Percentiles rank a stretch among this genome's conserved stretches.
Conservation (phyloP, 2,797 vertebrate genomes). For the Caiman crocodilus region DNA sequence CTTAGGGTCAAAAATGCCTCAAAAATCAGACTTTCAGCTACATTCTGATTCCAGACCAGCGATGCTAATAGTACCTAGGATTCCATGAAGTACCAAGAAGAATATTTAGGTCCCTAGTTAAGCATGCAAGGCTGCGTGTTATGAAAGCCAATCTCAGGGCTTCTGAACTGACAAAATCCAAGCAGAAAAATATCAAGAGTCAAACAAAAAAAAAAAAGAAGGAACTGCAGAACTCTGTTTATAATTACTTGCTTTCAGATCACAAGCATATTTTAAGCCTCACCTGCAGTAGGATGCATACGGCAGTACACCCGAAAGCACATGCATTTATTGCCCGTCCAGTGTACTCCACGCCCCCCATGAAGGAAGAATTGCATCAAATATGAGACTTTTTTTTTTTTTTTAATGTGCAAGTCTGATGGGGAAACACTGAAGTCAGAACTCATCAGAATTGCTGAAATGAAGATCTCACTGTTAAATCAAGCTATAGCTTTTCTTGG, state of each 20-base stretch:
- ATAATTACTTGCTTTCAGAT: neutral
- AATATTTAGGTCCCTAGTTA: neutral
- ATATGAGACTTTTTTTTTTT: fast-evolving
- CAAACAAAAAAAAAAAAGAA: neutral
- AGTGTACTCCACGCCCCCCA: neutral
- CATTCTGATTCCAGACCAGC: neutral
- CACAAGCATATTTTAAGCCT: fast-evolving
- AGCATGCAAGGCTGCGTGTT: neutral
- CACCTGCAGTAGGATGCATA: fast-evolving
- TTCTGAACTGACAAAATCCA: neutral
- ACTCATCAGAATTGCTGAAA: slow-evolving; percentile 16
- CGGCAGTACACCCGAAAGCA: neutral
- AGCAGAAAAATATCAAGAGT: neutral
- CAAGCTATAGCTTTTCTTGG: neutral
- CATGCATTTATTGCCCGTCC: fast-evolving
- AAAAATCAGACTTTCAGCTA: neutral
- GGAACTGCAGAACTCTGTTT: neutral
- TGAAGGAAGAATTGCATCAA: neutral
- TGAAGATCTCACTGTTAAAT: slow-evolving; percentile 25
- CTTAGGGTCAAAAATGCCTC: neutral
- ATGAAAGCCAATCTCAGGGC: neutral
- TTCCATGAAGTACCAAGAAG: neutral
- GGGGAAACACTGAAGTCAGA: neutral
- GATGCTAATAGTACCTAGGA: neutral
- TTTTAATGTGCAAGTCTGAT: neutral